phyloP scores from a whole-genome alignment of 2,113 vertebrate genomes.

The Amphiprion percula region DNA sequence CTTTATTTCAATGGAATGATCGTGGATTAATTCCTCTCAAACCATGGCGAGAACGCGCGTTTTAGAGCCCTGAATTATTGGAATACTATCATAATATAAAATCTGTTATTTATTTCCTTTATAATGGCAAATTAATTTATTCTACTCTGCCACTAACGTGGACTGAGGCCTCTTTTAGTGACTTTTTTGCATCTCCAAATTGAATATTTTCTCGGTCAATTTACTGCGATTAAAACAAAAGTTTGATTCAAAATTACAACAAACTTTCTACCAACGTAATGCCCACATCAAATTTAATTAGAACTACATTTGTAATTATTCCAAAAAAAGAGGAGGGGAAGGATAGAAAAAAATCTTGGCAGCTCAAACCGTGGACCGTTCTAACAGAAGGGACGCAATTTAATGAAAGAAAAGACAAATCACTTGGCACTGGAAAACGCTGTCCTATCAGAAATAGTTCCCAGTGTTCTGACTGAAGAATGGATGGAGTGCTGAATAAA shows the following conservation, averaged over 20 bases:
- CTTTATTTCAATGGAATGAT: too few relatives aligned
- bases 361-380: constrained; percentile 7
- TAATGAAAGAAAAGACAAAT: constrained; percentile 68
- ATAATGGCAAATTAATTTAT: not conserved
- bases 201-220: too few relatives aligned
- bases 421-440: constrained; percentile 56
- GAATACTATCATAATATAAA: not conserved
- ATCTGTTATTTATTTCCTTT: not conserved
- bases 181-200: too few relatives aligned
- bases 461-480: constrained; percentile 54
- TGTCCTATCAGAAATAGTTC: constrained; percentile 54
- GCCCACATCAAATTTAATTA: not conserved
- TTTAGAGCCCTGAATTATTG: too few relatives aligned
- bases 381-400: constrained; percentile 40
- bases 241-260: not conserved
- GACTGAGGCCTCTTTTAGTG: too few relatives aligned
- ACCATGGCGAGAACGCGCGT: too few relatives aligned
- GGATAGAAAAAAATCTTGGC: constrained; percentile 32
- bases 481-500: constrained; percentile 62
- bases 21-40: too few relatives aligned
- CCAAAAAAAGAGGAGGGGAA: not conserved
- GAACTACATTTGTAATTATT: constrained; percentile 34
- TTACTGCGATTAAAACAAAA: not conserved
- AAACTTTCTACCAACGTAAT: not conserved
- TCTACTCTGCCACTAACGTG: not conserved